Percentiles rank a stretch among this genome's conserved stretches.
Evolutionary conservation across 2,888 invertebrate genomes (phyloP).

Genomic region (Aphrophora alni): DNA sequence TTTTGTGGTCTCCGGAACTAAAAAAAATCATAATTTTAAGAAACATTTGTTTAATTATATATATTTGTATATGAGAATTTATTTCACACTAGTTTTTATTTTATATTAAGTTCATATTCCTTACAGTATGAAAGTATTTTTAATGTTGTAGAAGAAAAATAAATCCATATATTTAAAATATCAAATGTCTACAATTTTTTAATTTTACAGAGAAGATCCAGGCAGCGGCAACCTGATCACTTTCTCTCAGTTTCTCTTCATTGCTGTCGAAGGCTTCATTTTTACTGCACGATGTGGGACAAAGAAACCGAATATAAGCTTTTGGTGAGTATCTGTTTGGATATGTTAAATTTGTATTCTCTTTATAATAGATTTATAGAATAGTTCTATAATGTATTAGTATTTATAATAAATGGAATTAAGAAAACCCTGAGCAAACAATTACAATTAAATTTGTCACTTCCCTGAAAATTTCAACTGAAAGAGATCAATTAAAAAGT

Average conservation of each 20-base stretch:
- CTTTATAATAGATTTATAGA: background rate
- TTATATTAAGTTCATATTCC: too few species aligned
- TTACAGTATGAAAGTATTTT: too few species aligned
- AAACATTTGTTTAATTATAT: too few species aligned
- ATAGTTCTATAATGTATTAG: background rate
- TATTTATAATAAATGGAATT: background rate
- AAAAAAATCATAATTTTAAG: too few species aligned
- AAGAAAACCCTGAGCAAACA: background rate
- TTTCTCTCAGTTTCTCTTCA: conserved; percentile 93
- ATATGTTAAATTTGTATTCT: too few species aligned
- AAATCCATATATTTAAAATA: too few species aligned
- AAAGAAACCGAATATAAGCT: conserved; percentile 72
- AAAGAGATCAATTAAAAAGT: too few species aligned
- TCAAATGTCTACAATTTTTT: background rate
- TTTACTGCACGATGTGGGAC: conserved; percentile 85
- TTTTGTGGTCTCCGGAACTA: too few species aligned
- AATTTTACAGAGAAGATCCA: conserved; percentile 76
- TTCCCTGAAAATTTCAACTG: too few species aligned
- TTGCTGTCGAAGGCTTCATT: conserved; percentile 87
- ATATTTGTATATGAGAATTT: too few species aligned
- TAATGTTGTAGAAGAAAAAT: too few species aligned
- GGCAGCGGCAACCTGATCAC: conserved; percentile 94
- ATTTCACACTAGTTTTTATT: too few species aligned
- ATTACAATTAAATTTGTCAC: background rate
- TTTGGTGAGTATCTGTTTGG: conserved; percentile 66